These are phyloP conservation scores for Oxyura jamaicensis DNA, from an alignment of 2,113 vertebrate genomes.

Conservation along the genomic window DNA sequence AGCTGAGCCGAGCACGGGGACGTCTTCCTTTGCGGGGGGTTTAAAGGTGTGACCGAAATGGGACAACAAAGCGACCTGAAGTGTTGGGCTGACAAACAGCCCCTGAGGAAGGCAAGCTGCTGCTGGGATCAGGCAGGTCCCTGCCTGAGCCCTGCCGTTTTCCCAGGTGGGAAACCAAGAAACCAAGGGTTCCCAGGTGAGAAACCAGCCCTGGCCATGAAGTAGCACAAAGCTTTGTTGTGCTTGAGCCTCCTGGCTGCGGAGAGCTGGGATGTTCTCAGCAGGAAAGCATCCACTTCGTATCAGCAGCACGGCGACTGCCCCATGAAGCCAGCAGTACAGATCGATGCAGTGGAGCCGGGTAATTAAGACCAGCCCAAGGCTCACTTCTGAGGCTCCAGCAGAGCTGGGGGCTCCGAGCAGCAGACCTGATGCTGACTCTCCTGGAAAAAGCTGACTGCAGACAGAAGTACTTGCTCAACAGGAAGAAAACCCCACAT, in stretches of 20 bases:
- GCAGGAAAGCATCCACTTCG: background rate
- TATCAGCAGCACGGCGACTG: background rate
- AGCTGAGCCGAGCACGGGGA: background rate
- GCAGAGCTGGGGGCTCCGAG: background rate
- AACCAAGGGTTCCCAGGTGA: background rate
- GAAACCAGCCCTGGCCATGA: background rate
- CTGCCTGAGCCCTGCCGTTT: background rate
- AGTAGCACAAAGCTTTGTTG: background rate
- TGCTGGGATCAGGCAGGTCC: background rate
- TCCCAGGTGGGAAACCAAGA: background rate
- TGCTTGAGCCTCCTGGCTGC: background rate
- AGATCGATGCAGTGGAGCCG: constrained; percentile 63
- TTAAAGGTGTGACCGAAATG: background rate
- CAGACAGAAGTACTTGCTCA: background rate
- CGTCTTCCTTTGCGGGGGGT: background rate
- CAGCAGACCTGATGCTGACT: background rate
- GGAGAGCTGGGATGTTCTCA: background rate
- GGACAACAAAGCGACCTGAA: background rate
- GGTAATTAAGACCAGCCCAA: constrained; percentile 57
- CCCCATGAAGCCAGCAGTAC: background rate
- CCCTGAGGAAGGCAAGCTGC: background rate
- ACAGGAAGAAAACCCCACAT: background rate
- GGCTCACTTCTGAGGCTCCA: background rate
- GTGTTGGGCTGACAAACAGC: background rate
- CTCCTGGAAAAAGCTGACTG: constrained; percentile 36